These are phyloP conservation scores for Scotopteryx bipunctaria DNA, from an alignment of 2,888 invertebrate genomes.

Conservation along the genomic window DNA sequence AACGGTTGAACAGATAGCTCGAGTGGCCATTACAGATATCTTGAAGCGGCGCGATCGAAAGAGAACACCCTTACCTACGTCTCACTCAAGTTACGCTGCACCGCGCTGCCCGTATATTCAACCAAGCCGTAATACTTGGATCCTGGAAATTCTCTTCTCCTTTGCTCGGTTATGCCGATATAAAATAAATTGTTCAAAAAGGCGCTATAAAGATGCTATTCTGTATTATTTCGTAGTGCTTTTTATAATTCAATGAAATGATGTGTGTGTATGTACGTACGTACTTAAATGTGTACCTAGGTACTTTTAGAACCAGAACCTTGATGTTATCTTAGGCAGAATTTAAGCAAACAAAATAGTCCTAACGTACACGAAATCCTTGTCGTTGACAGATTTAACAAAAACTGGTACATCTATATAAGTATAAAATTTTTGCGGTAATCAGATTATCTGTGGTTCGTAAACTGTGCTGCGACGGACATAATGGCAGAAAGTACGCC, in stretches of 20 bases:
- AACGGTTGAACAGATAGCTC: constrained; percentile 75
- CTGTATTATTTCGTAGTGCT: neutral
- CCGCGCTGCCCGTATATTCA: constrained; percentile 46
- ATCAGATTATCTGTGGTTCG: constrained; percentile 22
- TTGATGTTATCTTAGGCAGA: no score
- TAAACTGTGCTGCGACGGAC: constrained; percentile 17
- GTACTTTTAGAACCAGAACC: no score
- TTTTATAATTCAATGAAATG: neutral
- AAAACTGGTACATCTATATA: neutral
- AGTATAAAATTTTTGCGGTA: constrained; percentile 1
- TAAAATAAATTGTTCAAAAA: constrained; percentile 37
- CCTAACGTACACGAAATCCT: no score
- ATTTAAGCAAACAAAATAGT: no score
- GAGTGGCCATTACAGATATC: constrained; percentile 80
- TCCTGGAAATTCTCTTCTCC: constrained; percentile 45
- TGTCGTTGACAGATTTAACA: no score
- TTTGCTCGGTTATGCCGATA: constrained; percentile 40
- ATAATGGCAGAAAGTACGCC: constrained; percentile 22
- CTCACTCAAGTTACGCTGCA: constrained; percentile 58
- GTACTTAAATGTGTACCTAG: no score
- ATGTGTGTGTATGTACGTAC: no score
- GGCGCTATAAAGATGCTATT: neutral
- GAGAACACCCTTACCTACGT: constrained; percentile 64
- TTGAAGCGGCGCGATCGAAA: constrained; percentile 65
- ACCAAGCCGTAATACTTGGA: constrained; percentile 51